Evolutionary conservation across 2,113 vertebrate species (phyloP).

Genomic region (Recurvirostra avosetta): DNA sequence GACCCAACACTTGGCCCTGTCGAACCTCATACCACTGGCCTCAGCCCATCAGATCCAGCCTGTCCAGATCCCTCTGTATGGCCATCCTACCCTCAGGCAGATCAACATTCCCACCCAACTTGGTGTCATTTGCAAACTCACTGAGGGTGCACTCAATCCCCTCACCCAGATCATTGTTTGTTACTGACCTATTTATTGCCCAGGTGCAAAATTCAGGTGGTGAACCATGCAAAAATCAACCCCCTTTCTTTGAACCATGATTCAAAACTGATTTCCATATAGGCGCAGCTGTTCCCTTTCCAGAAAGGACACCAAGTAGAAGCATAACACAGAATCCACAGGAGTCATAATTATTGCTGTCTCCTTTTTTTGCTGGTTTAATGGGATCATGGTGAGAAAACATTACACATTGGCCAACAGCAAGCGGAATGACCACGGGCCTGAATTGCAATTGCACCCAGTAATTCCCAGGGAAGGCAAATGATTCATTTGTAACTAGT

Average conservation of each 20-base stretch:
- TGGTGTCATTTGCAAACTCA: neutral
- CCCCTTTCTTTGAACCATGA: neutral
- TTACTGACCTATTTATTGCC: neutral
- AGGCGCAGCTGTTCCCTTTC: neutral
- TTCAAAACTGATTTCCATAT: neutral
- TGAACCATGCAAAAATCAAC: neutral
- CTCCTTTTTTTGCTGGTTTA: neutral
- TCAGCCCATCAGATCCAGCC: neutral
- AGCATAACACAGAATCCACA: neutral
- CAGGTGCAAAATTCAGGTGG: neutral
- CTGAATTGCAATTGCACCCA: neutral
- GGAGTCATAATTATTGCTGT: neutral
- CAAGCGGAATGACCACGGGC: neutral
- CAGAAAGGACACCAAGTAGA: neutral
- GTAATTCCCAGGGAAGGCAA: neutral
- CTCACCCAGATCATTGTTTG: neutral
- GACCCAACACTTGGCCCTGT: neutral
- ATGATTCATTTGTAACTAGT: neutral
- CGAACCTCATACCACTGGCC: neutral
- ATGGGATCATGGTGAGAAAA: neutral
- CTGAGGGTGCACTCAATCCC: neutral
- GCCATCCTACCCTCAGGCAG: neutral
- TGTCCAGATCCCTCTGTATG: neutral
- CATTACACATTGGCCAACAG: neutral
- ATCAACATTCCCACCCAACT: neutral